Evolutionary conservation across 2,113 vertebrate genomes (phyloP).

Genomic region (Cheilinus undulatus): DNA sequence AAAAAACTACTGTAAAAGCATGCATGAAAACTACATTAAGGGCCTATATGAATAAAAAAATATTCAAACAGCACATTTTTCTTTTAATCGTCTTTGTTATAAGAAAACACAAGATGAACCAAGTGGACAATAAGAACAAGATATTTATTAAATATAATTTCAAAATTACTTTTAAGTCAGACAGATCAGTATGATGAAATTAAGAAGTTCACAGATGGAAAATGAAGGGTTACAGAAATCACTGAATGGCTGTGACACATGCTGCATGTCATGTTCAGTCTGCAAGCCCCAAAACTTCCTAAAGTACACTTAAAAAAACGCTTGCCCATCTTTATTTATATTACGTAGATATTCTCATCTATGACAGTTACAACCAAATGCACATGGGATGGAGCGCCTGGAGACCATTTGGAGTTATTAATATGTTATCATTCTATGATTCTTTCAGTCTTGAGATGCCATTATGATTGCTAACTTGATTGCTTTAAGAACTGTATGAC

Average conservation of each 20-base stretch:
- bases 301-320: conserved; percentile 24
- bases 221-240: conserved; percentile 77
- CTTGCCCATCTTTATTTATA: conserved; percentile 10
- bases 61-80: too few species aligned
- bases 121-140: conserved; percentile 80
- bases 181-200: conserved; percentile 75
- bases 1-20: not conserved
- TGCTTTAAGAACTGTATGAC: conserved; percentile 15
- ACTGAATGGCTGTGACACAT: conserved; percentile 70
- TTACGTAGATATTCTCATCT: not conserved
- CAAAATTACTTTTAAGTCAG: conserved; percentile 80
- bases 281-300: conserved; percentile 35
- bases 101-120: conserved; percentile 15
- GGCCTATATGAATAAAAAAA: not conserved
- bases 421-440: conserved; percentile 11
- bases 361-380: conserved; percentile 18
- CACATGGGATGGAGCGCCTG: not conserved
- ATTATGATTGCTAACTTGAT: not conserved
- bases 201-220: conserved; percentile 76
- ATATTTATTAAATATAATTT: conserved; percentile 89
- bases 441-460: not conserved
- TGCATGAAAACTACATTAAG: not conserved
- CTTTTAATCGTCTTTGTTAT: not conserved
- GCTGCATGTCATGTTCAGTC: conserved; percentile 60
- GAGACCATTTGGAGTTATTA: conserved; percentile 17